Conservation (phyloP, 1,140 invertebrate species). For the Colletes gigas region DNA sequence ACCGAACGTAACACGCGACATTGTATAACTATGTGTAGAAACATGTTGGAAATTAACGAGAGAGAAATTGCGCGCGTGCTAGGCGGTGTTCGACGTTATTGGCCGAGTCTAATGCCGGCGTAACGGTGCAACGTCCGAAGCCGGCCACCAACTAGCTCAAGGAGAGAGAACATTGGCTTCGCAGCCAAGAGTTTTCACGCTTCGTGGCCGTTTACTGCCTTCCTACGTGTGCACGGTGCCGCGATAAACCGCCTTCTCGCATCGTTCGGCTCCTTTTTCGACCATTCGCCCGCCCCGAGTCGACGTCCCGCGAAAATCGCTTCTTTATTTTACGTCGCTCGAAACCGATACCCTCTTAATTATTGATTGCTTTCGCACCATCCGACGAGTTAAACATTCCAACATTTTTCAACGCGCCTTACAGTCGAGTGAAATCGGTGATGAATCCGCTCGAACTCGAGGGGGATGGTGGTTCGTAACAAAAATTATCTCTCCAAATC, state of each 20-base stretch:
- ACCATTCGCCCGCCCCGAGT: too few relatives aligned
- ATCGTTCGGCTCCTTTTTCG: too few relatives aligned
- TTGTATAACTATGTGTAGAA: neutral
- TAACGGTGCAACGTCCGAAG: conserved; percentile 67
- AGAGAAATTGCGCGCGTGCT: conserved; percentile 37
- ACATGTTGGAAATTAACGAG: conserved; percentile 30
- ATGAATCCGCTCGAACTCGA: too few relatives aligned
- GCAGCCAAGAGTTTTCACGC: conserved; percentile 67
- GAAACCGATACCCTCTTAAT: too few relatives aligned
- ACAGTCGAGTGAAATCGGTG: too few relatives aligned
- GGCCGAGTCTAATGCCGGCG: conserved; percentile 49
- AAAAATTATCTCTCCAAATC: too few relatives aligned
- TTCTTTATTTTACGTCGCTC: too few relatives aligned
- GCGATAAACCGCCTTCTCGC: conserved; percentile 22
- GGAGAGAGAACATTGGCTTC: conserved; percentile 71
- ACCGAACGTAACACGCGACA: neutral
- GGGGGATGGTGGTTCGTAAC: too few relatives aligned
- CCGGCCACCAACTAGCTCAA: conserved; percentile 62
- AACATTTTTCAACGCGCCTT: too few relatives aligned
- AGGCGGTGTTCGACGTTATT: conserved; percentile 46
- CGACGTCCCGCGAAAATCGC: too few relatives aligned
- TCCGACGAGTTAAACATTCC: too few relatives aligned
- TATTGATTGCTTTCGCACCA: too few relatives aligned
- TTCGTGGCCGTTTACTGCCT: conserved; percentile 37
- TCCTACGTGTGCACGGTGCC: neutral